Conservation (phyloP, 2,113 vertebrate species). For the Platichthys stellatus region DNA sequence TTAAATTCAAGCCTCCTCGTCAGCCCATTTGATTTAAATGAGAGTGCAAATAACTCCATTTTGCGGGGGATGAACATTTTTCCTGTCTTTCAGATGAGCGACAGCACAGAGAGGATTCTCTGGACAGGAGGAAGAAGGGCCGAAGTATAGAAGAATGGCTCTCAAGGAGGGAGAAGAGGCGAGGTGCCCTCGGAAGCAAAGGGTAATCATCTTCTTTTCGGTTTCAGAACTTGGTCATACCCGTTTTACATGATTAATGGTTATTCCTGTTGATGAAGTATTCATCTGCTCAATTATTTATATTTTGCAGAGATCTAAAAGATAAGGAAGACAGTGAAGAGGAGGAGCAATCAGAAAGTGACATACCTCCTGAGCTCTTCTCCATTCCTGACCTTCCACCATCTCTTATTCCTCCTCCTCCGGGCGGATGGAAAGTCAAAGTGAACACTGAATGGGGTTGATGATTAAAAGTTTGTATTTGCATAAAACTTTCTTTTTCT, state of each 20-base stretch:
- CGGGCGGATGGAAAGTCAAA: slow-evolving; percentile 70
- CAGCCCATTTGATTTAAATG: not conserved
- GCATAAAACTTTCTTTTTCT: not conserved
- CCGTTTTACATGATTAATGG: slow-evolving; percentile 26
- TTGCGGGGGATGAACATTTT: not conserved
- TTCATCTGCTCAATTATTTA: slow-evolving; percentile 55
- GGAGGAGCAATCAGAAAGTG: slow-evolving; percentile 51
- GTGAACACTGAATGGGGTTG: slow-evolving; percentile 77
- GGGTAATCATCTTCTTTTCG: slow-evolving; percentile 79
- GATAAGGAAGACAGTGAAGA: slow-evolving; percentile 64
- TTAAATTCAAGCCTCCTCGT: too few species aligned
- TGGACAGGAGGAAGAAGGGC: slow-evolving; percentile 47
- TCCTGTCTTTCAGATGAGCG: slow-evolving; percentile 82
- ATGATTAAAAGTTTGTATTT: slow-evolving; percentile 33
- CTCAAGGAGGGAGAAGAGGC: slow-evolving; percentile 86
- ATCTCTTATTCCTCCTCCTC: slow-evolving; percentile 78
- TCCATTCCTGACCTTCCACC: slow-evolving; percentile 80
- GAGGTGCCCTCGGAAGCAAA: slow-evolving; percentile 72
- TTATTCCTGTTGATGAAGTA: slow-evolving; percentile 32
- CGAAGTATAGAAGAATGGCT: slow-evolving; percentile 90
- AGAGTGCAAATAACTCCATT: not conserved
- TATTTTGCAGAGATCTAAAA: slow-evolving; percentile 65
- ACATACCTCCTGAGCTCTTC: slow-evolving; percentile 74
- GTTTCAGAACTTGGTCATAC: slow-evolving; percentile 10
- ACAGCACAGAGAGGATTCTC: slow-evolving; percentile 73